Evolutionary conservation across 2,888 invertebrate species (phyloP).

Genomic region (Eubasilissa splendida): DNA sequence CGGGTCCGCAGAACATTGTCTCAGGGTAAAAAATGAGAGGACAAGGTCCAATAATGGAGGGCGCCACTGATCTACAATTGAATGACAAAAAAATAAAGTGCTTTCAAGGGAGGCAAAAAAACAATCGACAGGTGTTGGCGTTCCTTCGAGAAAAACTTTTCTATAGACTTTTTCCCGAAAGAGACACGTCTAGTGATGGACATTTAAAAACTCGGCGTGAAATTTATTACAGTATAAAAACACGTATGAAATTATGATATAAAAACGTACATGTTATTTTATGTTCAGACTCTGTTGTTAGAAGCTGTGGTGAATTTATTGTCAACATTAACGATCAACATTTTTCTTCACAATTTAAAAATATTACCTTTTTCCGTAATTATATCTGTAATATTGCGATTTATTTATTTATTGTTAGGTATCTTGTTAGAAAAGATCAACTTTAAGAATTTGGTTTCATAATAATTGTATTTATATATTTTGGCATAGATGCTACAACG

Average conservation of each 20-base stretch:
- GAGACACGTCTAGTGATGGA: conserved; percentile 13
- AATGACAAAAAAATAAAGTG: conserved; percentile 35
- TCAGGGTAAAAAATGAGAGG: conserved; percentile 29
- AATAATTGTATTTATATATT: too few species aligned
- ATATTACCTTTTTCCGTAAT: too few species aligned
- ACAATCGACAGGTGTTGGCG: conserved; percentile 33
- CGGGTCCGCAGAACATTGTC: conserved; percentile 24
- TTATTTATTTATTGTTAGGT: too few species aligned
- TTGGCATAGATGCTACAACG: too few species aligned
- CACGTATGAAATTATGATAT: neutral
- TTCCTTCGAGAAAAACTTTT: conserved; percentile 10
- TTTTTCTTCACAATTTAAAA: too few species aligned
- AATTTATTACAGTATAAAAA: neutral
- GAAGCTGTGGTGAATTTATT: too few species aligned
- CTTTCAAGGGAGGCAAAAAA: conserved; percentile 2
- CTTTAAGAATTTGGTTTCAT: too few species aligned
- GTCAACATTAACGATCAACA: too few species aligned
- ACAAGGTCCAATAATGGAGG: conserved; percentile 26
- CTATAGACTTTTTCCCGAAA: conserved; percentile 9
- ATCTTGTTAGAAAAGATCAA: too few species aligned
- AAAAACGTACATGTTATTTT: neutral
- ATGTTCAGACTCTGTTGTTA: too few species aligned
- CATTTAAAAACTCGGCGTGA: conserved; percentile 13
- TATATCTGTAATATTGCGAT: too few species aligned
- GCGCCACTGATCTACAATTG: conserved; percentile 34